These are phyloP conservation scores for Drosophila hamatofila DNA, from an alignment of 2,888 invertebrate species.

Conservation along the genomic window DNA sequence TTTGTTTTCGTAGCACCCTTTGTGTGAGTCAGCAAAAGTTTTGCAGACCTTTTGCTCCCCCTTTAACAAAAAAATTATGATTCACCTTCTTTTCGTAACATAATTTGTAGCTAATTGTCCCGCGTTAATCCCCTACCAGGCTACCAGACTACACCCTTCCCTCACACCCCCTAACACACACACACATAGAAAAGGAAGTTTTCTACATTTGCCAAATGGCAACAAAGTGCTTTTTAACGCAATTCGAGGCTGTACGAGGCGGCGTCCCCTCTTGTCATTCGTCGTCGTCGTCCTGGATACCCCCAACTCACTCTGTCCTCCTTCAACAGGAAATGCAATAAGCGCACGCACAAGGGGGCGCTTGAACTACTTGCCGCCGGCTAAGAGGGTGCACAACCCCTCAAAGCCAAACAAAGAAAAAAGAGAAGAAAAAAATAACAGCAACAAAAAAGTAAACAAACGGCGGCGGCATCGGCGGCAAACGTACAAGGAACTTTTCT, in stretches of 20 bases:
- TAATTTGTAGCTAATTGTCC: conserved; percentile 67
- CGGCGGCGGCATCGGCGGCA: background rate
- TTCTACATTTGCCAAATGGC: conserved; percentile 33
- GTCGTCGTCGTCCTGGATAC: conserved; percentile 39
- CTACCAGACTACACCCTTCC: background rate
- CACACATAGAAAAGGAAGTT: conserved; percentile 21
- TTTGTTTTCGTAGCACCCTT: conserved; percentile 11
- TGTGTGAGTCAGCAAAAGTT: conserved; percentile 46
- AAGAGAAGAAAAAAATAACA: background rate
- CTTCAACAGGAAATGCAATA: conserved; percentile 70
- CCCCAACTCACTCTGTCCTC: conserved; percentile 7
- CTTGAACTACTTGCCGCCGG: conserved; percentile 42
- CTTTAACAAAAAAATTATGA: conserved; percentile 28
- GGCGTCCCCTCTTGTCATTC: conserved; percentile 8
- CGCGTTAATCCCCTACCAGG: conserved; percentile 16
- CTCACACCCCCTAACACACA: background rate
- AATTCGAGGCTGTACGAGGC: conserved; percentile 58
- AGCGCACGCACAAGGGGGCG: conserved; percentile 66
- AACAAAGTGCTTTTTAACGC: conserved; percentile 68
- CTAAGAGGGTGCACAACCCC: conserved; percentile 39
- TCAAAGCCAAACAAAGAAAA: background rate
- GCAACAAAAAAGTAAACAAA: conserved; percentile 45
- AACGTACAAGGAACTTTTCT: conserved; percentile 47
- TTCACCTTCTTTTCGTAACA: conserved; percentile 53
- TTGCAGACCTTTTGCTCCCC: conserved; percentile 8